Evolutionary conservation across 2,888 invertebrate genomes (phyloP).

Genomic region (Ophioninae sp.): DNA sequence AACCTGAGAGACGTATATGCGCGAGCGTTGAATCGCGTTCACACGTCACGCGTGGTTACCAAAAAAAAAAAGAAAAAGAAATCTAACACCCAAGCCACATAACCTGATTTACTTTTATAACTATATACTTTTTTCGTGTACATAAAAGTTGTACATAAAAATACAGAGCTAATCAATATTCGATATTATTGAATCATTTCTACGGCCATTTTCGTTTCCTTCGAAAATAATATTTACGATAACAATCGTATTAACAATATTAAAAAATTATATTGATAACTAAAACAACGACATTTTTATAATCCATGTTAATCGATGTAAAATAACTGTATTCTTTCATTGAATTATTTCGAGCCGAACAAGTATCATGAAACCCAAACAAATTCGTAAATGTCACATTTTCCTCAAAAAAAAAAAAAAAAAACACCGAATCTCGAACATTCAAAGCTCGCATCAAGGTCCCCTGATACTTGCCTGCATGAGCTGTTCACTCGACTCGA

Average conservation of each 20-base stretch:
- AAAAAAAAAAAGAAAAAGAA: conserved; percentile 35
- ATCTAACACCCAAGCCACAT: conserved; percentile 59
- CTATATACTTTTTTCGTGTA: conserved; percentile 52
- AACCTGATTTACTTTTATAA: conserved; percentile 68
- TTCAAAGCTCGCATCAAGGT: background rate
- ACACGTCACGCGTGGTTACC: conserved; percentile 25
- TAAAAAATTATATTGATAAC: background rate
- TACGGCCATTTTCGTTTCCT: background rate
- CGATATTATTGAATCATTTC: conserved; percentile 21
- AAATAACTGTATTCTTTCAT: no score
- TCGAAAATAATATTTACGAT: background rate
- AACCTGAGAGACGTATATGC: conserved; percentile 7
- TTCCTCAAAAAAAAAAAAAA: no score
- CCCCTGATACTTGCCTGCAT: no score
- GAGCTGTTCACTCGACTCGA: background rate
- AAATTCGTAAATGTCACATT: no score
- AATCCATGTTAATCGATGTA: no score
- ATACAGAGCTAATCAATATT: conserved; percentile 54
- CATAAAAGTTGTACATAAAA: conserved; percentile 58
- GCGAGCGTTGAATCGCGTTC: conserved; percentile 40
- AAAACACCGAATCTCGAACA: background rate
- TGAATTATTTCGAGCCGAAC: no score
- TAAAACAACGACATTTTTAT: background rate
- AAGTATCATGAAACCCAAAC: no score
- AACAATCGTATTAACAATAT: background rate